These are phyloP conservation scores for Anguilla obscura DNA, from an alignment of 2,797 vertebrate genomes.

Conservation along the genomic window DNA sequence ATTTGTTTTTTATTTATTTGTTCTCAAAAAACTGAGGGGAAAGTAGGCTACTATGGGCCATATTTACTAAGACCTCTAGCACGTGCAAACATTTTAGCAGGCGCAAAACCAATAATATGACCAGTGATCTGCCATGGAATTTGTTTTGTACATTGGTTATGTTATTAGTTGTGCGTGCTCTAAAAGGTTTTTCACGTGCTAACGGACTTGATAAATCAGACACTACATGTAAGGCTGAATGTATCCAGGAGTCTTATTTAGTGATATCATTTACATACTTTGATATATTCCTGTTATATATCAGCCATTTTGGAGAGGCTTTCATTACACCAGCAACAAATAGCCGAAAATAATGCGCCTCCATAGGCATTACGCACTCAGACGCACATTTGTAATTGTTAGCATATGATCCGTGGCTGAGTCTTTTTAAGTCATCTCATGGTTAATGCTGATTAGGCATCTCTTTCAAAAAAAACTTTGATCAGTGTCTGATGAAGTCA, in stretches of 20 bases:
- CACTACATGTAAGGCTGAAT: not conserved
- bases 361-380: not conserved
- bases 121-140: too few relatives aligned
- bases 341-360: not conserved
- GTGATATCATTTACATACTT: not conserved
- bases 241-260: not conserved
- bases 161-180: too few relatives aligned
- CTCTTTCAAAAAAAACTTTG: not conserved
- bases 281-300: not conserved
- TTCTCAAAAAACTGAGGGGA: not conserved
- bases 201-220: too few relatives aligned
- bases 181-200: too few relatives aligned
- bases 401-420: constrained; percentile 25
- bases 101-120: too few relatives aligned
- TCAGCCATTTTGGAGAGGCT: not conserved
- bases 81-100: too few relatives aligned
- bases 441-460: constrained; percentile 7
- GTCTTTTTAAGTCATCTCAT: not conserved
- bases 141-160: too few relatives aligned
- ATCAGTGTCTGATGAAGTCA: constrained; percentile 16
- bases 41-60: too few relatives aligned
- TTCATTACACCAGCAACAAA: not conserved
- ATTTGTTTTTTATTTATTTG: not conserved
- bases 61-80: too few relatives aligned
- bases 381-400: not conserved